Base-by-base conservation (phyloP, 1,140 invertebrate species). In the Atta cephalotes region DNA sequence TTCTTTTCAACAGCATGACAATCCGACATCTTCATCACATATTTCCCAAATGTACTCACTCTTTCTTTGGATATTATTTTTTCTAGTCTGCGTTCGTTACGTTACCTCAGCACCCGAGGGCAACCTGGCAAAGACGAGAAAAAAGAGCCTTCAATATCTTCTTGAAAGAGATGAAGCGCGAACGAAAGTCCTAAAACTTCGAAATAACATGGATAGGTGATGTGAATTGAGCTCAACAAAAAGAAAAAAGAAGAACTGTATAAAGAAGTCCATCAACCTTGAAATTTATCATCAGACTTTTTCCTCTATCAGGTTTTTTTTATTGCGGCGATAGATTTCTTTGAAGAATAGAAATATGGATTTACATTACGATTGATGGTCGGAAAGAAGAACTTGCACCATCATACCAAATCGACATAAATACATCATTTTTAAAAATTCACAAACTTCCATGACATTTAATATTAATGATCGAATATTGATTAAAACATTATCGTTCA, bases 141-240 rank as follows among this genome's bases (percentile, higher is more conserved):
- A 71, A 89, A 72, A 87, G 72, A 90, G 87, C n/a, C 56, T 58
- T 60, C 58, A 35, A 70, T 82, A 53, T 66, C 25, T 60, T 49
- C 10, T 28, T 18, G 56, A 56, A 58, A 28, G 39, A 39, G 58
- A 79, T 39, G 51, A 58, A 62, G 63, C 53, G 53, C 25, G 21
- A 79, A 62, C 18, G 72, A 66, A 56, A 16, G 68, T 18, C 28
- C 10, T 39, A 35, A 58, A 51, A 65, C 4, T 21, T 51, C 65
- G 45, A 65, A 53, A 82, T 72, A 12, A 9, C 9, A 25, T 63
- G 28, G n/a, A 14, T 25, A 16, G 28, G 6, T n/a, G 28, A 6
- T n/a, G 12, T 10, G 60, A 31, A 65, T 85, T 31, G 72, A 45
- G 3, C 14, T 45, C 39, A 45, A 14, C 14, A 25, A 31, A 14